Evolutionary conservation across 2,113 vertebrate genomes (phyloP).

Genomic region (Melanerpes aurifrons): DNA sequence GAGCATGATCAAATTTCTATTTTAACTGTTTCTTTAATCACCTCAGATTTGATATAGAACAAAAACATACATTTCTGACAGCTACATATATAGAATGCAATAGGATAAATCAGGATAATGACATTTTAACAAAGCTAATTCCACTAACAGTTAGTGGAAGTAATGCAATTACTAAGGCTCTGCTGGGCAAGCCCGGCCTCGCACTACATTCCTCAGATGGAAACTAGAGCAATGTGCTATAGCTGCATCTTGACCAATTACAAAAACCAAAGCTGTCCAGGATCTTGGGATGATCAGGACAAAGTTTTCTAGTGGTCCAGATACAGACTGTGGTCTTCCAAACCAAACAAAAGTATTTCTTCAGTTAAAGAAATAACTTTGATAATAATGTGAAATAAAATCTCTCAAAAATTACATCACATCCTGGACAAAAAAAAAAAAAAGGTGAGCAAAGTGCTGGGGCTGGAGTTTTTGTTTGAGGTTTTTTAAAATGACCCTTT

Average conservation of each 20-base stretch:
- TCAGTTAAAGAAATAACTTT: background rate
- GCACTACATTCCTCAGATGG: background rate
- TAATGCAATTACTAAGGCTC: background rate
- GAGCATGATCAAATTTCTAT: background rate
- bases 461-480: background rate
- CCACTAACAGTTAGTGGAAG: background rate
- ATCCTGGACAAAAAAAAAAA: background rate
- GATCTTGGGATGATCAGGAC: background rate
- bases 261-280: background rate
- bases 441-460: no score
- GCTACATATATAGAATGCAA: background rate
- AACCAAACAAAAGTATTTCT: background rate
- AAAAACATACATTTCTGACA: background rate
- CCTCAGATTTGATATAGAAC: background rate
- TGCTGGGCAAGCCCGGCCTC: background rate
- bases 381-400: background rate
- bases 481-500: background rate
- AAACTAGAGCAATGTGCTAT: background rate
- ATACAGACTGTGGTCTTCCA: background rate
- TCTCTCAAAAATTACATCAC: background rate
- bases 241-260: background rate
- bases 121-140: background rate
- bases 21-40: background rate
- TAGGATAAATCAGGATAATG: background rate
- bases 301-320: background rate